These are phyloP conservation scores for Sebastolobus altivelis DNA, from an alignment of 2,797 vertebrate genomes.

Conservation along the genomic window DNA sequence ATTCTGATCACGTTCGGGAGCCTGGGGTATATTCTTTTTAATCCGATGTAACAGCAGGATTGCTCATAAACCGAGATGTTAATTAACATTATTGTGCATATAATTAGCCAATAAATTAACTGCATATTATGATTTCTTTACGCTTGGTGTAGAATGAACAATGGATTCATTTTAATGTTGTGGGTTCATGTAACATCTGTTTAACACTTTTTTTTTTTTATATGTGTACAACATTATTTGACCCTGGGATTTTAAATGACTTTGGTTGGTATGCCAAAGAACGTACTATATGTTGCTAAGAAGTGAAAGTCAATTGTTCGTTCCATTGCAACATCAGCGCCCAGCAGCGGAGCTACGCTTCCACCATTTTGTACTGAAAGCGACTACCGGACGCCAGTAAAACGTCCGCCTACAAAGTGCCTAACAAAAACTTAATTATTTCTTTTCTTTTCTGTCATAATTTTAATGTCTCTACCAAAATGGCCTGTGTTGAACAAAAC, in stretches of 20 bases:
- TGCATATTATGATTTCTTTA: background rate
- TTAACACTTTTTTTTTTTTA: background rate
- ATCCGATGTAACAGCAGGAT: background rate
- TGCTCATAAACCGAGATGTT: background rate
- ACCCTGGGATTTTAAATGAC: background rate
- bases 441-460: no score
- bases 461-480: no score
- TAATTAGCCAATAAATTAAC: conserved; percentile 1
- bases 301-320: no score
- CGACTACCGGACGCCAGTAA: no score
- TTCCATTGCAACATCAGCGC: no score
- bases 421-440: no score
- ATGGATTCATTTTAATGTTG: rapidly evolving
- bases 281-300: no score
- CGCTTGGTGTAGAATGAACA: background rate
- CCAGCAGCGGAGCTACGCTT: no score
- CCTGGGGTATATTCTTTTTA: background rate
- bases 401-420: no score
- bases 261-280: background rate
- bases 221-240: background rate
- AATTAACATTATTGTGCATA: background rate
- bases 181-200: background rate
- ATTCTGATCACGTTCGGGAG: background rate
- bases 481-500: no score
- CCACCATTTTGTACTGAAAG: no score